Percentiles rank a stretch among this genome's conserved stretches.
Conservation (phyloP, 2,797 vertebrate genomes). For the Spinibarbus caldwelli region DNA sequence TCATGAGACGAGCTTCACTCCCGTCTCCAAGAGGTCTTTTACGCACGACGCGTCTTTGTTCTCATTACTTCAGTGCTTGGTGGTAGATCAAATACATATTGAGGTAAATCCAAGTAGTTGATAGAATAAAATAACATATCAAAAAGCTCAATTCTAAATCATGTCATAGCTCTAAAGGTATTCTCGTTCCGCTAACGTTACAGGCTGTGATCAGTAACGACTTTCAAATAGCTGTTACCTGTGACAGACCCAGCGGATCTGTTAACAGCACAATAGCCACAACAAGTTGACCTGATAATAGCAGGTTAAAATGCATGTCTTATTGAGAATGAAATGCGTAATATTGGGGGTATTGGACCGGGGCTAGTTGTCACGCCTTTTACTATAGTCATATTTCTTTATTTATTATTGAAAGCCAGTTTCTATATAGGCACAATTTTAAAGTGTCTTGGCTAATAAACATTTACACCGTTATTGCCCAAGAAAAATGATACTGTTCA, state of each 20-base stretch:
- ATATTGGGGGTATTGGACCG: neutral
- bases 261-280: neutral
- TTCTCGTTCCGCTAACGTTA: neutral
- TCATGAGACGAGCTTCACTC: neutral
- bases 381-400: neutral
- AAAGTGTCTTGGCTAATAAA: neutral
- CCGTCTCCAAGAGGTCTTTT: conserved; percentile 37
- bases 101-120: neutral
- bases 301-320: neutral
- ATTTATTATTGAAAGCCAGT: neutral
- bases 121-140: neutral
- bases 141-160: neutral
- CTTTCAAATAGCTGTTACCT: conserved; percentile 19
- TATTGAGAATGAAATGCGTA: neutral
- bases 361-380: neutral
- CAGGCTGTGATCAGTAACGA: conserved; percentile 10
- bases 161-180: neutral
- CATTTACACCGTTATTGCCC: neutral
- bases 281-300: neutral
- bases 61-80: neutral
- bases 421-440: neutral
- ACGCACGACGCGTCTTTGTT: conserved; percentile 20
- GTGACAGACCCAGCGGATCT: neutral
- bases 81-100: neutral
- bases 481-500: neutral